Conservation (phyloP, 2,888 invertebrate genomes). For the Trissonchulus latispiculum region DNA sequence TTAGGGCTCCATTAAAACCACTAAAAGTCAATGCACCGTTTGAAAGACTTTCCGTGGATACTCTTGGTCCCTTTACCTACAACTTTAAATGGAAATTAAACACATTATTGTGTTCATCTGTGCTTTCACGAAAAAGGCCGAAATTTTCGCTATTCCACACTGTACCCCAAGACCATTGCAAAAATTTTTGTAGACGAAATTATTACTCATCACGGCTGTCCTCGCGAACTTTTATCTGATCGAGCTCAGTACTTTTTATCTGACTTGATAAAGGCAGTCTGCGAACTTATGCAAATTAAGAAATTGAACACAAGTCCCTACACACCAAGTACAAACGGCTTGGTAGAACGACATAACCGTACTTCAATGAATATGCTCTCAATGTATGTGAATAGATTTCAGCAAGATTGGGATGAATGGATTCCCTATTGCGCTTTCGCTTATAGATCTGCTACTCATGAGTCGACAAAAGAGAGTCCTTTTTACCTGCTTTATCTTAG, state of each 20-base stretch:
- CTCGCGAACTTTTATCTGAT: constrained; percentile 32
- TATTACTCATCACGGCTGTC: constrained; percentile 29
- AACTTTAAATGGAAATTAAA: constrained; percentile 25
- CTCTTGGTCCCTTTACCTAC: constrained; percentile 30
- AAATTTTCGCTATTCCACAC: constrained; percentile 37
- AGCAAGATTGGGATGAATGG: constrained; percentile 33
- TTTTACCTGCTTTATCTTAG: neutral
- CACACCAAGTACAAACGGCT: constrained; percentile 30
- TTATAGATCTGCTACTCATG: constrained; percentile 25
- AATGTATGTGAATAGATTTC: constrained; percentile 30
- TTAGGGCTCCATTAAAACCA: constrained; percentile 23
- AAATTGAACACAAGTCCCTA: constrained; percentile 27
- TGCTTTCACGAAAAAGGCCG: constrained; percentile 28
- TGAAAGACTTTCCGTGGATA: constrained; percentile 29
- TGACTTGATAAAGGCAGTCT: constrained; percentile 25
- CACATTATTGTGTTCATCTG: constrained; percentile 29
- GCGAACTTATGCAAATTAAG: constrained; percentile 25
- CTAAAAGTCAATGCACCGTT: constrained; percentile 27
- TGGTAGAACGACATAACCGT: constrained; percentile 32
- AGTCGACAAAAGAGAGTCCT: neutral
- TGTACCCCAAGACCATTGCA: constrained; percentile 38
- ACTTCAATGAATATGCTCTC: constrained; percentile 30
- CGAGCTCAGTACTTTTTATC: constrained; percentile 31
- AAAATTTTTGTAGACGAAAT: constrained; percentile 29
- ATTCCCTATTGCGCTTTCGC: constrained; percentile 30